Conservation (phyloP, 1,140 invertebrate species). For the Oryzaephilus surinamensis region DNA sequence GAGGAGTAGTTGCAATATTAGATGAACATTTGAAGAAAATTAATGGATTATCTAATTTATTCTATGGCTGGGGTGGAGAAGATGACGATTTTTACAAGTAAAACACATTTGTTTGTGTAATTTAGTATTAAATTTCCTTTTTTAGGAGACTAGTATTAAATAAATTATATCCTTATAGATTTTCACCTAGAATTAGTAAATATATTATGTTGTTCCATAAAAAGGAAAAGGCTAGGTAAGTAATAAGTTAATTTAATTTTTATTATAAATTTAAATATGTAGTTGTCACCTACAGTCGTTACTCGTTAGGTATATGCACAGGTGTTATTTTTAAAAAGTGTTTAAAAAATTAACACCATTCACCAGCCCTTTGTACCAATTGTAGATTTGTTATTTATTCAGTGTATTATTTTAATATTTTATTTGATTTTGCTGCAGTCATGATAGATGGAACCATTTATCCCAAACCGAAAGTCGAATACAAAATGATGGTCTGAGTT, state of each 20-base stretch:
- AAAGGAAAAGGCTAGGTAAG: conserved; percentile 45
- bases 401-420: too few relatives aligned
- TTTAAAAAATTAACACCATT: too few relatives aligned
- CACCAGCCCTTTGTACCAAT: too few relatives aligned
- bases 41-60: conserved; percentile 89
- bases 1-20: conserved; percentile 63
- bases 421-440: too few relatives aligned
- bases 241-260: conserved; percentile 2
- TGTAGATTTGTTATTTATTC: too few relatives aligned
- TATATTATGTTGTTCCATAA: conserved; percentile 71
- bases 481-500: too few relatives aligned
- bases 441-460: too few relatives aligned
- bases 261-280: conserved; percentile 4
- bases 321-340: not conserved
- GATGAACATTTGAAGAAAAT: conserved; percentile 61
- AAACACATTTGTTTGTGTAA: conserved; percentile 11
- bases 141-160: conserved; percentile 41
- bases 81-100: conserved; percentile 77
- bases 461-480: too few relatives aligned
- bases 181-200: conserved; percentile 56
- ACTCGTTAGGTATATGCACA: not conserved
- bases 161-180: conserved; percentile 52
- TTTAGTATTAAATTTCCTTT: conserved; percentile 15
- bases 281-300: too few relatives aligned
- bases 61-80: conserved; percentile 82